Evolutionary conservation across 64 coral and sea anemone genomes (phyloP).

Genomic region (Stylophora pistillata): DNA sequence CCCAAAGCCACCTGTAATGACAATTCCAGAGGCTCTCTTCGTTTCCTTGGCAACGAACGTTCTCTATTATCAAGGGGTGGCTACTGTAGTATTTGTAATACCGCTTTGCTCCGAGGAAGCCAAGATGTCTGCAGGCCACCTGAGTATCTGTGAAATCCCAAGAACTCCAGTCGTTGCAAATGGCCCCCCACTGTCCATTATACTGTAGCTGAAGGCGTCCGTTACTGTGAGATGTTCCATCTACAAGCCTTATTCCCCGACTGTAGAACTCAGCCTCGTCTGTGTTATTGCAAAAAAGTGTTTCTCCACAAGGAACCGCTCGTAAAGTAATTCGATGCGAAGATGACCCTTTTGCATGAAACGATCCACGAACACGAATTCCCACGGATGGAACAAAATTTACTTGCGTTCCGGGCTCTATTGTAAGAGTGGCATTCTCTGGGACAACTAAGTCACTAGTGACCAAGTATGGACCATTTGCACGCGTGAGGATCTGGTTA

Average conservation of each 20-base stretch:
- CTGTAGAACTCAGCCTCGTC: constrained; percentile 28
- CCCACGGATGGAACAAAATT: constrained; percentile 40
- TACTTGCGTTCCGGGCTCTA: constrained; percentile 61
- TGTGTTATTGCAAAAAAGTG: constrained; percentile 7
- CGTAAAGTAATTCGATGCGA: constrained; percentile 51
- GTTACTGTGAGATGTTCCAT: constrained; percentile 43
- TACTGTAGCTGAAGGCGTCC: constrained; percentile 63
- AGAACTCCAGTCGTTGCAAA: constrained; percentile 14
- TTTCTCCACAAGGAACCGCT: constrained; percentile 35
- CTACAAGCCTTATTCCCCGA: constrained; percentile 60
- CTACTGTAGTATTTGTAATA: constrained; percentile 19
- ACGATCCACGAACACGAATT: constrained; percentile 46
- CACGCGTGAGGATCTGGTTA: constrained; percentile 3
- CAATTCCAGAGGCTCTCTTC: constrained; percentile 57
- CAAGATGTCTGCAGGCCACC: constrained; percentile 70
- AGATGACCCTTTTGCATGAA: constrained; percentile 55
- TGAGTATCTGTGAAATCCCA: constrained; percentile 49
- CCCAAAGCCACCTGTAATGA: neutral
- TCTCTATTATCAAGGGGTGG: constrained; percentile 13
- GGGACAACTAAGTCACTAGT: constrained; percentile 55
- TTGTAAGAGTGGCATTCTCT: constrained; percentile 31
- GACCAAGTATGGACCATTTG: constrained; percentile 64
- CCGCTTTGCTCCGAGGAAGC: constrained; percentile 45
- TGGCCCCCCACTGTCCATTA: constrained; percentile 64
- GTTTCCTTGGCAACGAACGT: constrained; percentile 55